Evolutionary conservation across 2,113 vertebrate species (phyloP), one percentile per base, ranked within the genome.

Genomic region (Gallinago media): DNA sequence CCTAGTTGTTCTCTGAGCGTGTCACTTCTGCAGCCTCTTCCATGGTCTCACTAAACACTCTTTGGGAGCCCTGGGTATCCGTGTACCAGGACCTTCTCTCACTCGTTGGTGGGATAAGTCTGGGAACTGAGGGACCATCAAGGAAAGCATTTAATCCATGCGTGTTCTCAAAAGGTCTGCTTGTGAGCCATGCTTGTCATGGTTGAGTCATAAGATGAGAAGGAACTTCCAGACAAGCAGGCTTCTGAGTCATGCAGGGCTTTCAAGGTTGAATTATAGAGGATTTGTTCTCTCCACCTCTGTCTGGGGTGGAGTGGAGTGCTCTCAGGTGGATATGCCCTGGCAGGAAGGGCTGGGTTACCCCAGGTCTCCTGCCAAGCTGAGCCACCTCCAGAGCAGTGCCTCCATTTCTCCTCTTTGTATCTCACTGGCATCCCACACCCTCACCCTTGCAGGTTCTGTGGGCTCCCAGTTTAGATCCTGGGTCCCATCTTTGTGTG

Each of bases 291-390:
- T 88, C 21, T 81, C 40, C 38, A 26, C 42, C 32, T 65, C 54
- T 40, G 38, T 75, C 47, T 85, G 68, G 56, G 9, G 34, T 78
- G 36, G 9, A 47, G 38, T 31, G 21, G 70, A 81, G 38, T 0
- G 0, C n/a, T 75, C 26, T 31, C 22, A 38, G 54, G 34, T 75
- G 20, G 40, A 27, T 0, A 0, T 92, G 31, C 25, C 4, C 42
- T 66, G 50, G 42, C 66, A 79, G 32, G 68, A 80, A 36, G 58
- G 63, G 38, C 19, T 5, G 5, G 26, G 23, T 71, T 59, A 20
- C 21, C 26, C 23, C 42, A 46, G 50, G 47, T 71, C 12, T 76
- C 18, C 11, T 49, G 82, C 42, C 3, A 7, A 63, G 31, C 18
- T 10, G 32, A 70, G 77, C 36, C 21, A 15, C 36, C 27, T 78